These are phyloP conservation scores for Seira musarum DNA, from an alignment of 2,888 invertebrate genomes.

Conservation along the genomic window DNA sequence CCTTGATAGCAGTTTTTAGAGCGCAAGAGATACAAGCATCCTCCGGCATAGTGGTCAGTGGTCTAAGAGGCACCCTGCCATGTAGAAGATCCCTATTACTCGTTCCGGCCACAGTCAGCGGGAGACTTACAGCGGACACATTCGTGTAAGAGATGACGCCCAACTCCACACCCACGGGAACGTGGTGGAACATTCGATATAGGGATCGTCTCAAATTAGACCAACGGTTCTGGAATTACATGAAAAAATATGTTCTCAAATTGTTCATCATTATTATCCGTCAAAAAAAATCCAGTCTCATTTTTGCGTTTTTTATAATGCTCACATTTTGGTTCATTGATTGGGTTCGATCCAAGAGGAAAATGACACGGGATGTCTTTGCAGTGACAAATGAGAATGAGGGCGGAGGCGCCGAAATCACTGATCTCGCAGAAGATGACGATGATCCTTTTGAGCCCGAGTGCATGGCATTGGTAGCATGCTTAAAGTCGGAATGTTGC, in stretches of 20 bases:
- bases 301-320: not conserved
- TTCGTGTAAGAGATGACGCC: conserved; percentile 70
- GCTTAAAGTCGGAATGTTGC: conserved; percentile 75
- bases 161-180: conserved; percentile 69
- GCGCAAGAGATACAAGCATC: conserved; percentile 69
- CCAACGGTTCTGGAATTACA: conserved; percentile 69
- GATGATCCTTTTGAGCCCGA: conserved; percentile 29
- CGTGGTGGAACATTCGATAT: conserved; percentile 69
- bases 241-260: not conserved
- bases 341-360: conserved; percentile 66
- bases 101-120: conserved; percentile 69
- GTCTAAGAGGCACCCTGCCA: conserved; percentile 69
- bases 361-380: conserved; percentile 68
- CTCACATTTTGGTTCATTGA: conserved; percentile 69
- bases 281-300: too few species aligned
- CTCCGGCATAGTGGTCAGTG: conserved; percentile 64
- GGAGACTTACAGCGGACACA: conserved; percentile 67
- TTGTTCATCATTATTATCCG: conserved; percentile 20
- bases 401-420: conserved; percentile 62
- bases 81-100: conserved; percentile 70
- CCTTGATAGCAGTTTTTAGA: conserved; percentile 67
- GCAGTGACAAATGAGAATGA: conserved; percentile 64
- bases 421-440: conserved; percentile 44
- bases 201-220: conserved; percentile 68
- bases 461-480: too few species aligned